Conservation (phyloP, 2,888 invertebrate genomes). For the Aproaerema taeniolella region DNA sequence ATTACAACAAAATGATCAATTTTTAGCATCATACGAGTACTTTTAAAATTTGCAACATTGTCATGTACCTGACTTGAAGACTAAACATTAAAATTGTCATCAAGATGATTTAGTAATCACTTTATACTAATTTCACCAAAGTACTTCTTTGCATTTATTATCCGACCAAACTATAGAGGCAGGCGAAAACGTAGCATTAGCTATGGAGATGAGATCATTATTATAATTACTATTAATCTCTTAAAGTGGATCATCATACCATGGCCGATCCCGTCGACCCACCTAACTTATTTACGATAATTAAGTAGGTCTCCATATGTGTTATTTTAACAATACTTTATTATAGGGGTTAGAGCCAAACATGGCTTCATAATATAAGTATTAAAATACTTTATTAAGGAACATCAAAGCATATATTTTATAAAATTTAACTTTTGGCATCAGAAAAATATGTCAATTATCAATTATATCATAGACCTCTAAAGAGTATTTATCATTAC, state of each 20-base stretch:
- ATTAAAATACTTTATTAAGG: no score
- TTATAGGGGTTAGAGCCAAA: constrained; percentile 2
- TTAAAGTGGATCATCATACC: constrained; percentile 28
- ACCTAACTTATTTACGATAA: constrained; percentile 14
- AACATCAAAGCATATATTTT: no score
- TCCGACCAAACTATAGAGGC: no score
- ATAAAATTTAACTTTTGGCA: no score
- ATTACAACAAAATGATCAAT: no score
- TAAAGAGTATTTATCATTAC: no score
- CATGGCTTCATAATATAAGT: no score
- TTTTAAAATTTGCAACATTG: not conserved
- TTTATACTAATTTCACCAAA: constrained; percentile 10
- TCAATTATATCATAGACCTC: no score
- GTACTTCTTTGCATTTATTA: constrained; percentile 8
- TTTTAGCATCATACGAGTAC: not conserved
- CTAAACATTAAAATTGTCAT: not conserved
- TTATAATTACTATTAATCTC: constrained; percentile 52
- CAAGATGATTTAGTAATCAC: not conserved
- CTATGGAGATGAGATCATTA: constrained; percentile 50
- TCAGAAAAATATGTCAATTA: no score
- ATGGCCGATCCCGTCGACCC: constrained; percentile 10
- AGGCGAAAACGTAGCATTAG: constrained; percentile 44
- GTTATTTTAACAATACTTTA: constrained; percentile 10
- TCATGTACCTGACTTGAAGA: constrained; percentile 5
- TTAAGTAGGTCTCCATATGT: constrained; percentile 11